Evolutionary conservation across 2,888 invertebrate genomes (phyloP), one percentile per base, ranked within the genome.

Genomic region (Drosophila sordidula): DNA sequence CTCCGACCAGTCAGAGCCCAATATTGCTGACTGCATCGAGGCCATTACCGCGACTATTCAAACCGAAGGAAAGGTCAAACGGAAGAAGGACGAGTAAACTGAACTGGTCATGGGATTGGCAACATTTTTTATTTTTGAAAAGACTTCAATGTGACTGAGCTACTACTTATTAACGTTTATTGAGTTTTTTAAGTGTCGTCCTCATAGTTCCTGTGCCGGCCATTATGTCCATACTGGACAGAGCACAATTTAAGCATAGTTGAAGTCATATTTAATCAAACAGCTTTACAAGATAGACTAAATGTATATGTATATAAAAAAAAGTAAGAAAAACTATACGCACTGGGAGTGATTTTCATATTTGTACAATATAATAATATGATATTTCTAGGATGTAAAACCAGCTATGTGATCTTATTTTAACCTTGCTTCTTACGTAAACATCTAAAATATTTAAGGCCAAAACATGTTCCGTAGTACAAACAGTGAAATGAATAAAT

Each of bases 31-130:
- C 12, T 97, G 97, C 91, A 96, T 98, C 54, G 97, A 97, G 86
- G 93, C 95, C 55, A 97, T 98, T n/a, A 96, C 97, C n/a, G 95
- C 95, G 73, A 98, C 98, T 2, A 98, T 98, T 88, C 98, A 98
- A 92, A 96, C 97, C 4, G 98, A 98, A 91, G 98, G 98, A 2
- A 97, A 97, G 91, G 93, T 97, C 50, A 93, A 97, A 78, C 96
- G 97, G 92, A 96, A 96, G 93, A 96, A 96, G 91, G 97, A 97
- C 84, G 96, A 97, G 56, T 93, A 82, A 66, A 54, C 11, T 34
- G 0, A 36, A 51, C 44, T 32, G 2, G 18, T 42, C 14, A 34
- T 36, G 14, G 26, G 41, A 49, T 11, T 32, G 22, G 18, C 6
- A 44, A 36, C 49, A 9, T 9, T 58, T 18, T 29, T 44, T 16